Evolutionary conservation across 2,113 vertebrate genomes (phyloP).

Genomic region (Gymnogyps californianus): DNA sequence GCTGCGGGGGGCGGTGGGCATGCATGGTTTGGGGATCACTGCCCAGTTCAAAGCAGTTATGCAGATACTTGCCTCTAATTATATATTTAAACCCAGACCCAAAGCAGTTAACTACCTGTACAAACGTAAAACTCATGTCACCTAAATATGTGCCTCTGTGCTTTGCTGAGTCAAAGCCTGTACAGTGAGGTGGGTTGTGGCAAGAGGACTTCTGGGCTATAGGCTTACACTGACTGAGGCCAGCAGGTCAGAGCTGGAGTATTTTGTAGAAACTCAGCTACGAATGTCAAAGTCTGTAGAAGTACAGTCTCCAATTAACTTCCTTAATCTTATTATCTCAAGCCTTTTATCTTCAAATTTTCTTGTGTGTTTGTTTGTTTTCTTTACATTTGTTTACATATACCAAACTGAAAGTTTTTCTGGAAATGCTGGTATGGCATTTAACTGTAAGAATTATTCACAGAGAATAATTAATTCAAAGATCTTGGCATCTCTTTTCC

Average conservation of each 20-base stretch:
- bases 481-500: slow-evolving; percentile 43
- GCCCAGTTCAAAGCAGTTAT: neutral
- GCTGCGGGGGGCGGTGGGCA: neutral
- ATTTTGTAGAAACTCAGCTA: neutral
- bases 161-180: neutral
- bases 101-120: neutral
- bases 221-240: neutral
- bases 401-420: slow-evolving; percentile 5
- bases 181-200: neutral
- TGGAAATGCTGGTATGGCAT: slow-evolving; percentile 55
- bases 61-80: neutral
- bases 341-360: slow-evolving; percentile 51
- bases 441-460: slow-evolving; percentile 41
- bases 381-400: slow-evolving; percentile 42
- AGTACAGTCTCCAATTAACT: neutral
- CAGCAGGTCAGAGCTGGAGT: neutral
- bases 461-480: slow-evolving; percentile 42
- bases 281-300: neutral
- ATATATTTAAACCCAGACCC: neutral
- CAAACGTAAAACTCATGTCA: neutral
- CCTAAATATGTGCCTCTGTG: neutral
- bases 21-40: neutral
- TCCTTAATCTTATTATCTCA: slow-evolving; percentile 45
- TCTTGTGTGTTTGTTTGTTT: slow-evolving; percentile 51
- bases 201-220: neutral